Base-by-base conservation (phyloP, 2,888 invertebrate species). In the Leptinotarsa juncta region DNA sequence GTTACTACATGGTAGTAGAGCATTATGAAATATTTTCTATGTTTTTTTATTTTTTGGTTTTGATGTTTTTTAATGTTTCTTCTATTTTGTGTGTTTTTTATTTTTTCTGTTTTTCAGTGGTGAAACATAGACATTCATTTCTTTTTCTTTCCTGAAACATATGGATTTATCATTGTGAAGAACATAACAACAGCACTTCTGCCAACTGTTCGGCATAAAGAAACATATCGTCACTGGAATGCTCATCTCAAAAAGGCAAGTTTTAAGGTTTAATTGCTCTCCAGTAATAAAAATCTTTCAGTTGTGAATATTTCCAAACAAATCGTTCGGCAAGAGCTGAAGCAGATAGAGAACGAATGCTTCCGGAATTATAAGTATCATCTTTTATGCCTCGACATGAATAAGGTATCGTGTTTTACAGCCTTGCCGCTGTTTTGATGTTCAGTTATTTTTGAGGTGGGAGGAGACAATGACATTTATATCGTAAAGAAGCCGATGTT, bases 391-490 rank as follows among this genome's bases (percentile, higher is more conserved):
- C 57, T 60, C 57, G 60, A 69, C 71, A 73, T 77, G 67, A 70
- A 73, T 74, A 77, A 74, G 67, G 71, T 72, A 71, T 77, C 74
- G 67, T 55, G 71, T 75, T 77, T 77, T 75, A 77, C 57, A 70
- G 60, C 73, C 67, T 67, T 73, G 55, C 73, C 70, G 57, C 57
- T 60, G 60, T 67, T 73, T 73, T 70, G 68, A 70, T 73, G 65
- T 57, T 70, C 32, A 53, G 66, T 69, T 73, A 73, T 69, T 73
- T 69, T 65, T 32, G 60, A 70, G 66, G 26, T 67, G 69, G 16
- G 68, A 18, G 48, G 62, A 23, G 57, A 57, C 49, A 57, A 42
- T 49, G 67, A 49, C 26, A 51, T 67, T 67, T n/a, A 51, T 26
- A 48, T 67, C 53, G 15, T 67, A n/a, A 67, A 26, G 51, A 20